Evolutionary conservation across 2,113 vertebrate species (phyloP), one percentile per base, ranked within the genome.

Genomic region (Salvator merianae): DNA sequence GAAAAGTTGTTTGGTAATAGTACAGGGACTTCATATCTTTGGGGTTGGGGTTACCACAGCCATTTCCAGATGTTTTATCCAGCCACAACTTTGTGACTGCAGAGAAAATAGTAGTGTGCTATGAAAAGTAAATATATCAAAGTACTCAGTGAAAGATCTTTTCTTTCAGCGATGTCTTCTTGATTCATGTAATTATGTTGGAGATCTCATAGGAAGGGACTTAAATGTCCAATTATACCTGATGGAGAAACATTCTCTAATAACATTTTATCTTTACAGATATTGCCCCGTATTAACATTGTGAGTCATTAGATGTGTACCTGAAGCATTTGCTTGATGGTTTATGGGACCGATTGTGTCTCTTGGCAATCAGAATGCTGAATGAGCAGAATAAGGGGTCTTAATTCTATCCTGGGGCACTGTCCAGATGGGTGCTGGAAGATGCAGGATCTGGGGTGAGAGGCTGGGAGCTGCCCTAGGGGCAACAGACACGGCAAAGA

Each of bases 181-280:
- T 18, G 32, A 32, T 38, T 5, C 55, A 53, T 65, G 5, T 53
- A 34, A 34, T 28, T 34, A 26, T 69, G 30, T 22, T 81, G 24
- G 26, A 6, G 26, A 20, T 69, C 5, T 34, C 9, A 13, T 65
- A 14, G 3, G 75, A 53, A 50, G 73, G 43, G 13, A 18, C 14
- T 10, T 9, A 78, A 47, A 68, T 16, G 20, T 65, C 26, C 26
- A 30, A 7, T 30, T 6, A 40, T 26, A n/a, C 4, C 59, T 40
- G 20, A 22, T 32, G 3, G 8, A 32, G 18, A 50, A 9, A 43
- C 10, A 24, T 28, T 7, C 26, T 68, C 16, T 1, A 81, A 38
- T 36, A 28, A 34, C 4, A n/a, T 43, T 5, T 70, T 71, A 32
- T 1, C 18, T 70, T 86, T 90, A 72, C 69, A 68, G 87, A 81